phyloP scores from a whole-genome alignment of 2,888 invertebrate species.

The Ochropleura plecta region DNA sequence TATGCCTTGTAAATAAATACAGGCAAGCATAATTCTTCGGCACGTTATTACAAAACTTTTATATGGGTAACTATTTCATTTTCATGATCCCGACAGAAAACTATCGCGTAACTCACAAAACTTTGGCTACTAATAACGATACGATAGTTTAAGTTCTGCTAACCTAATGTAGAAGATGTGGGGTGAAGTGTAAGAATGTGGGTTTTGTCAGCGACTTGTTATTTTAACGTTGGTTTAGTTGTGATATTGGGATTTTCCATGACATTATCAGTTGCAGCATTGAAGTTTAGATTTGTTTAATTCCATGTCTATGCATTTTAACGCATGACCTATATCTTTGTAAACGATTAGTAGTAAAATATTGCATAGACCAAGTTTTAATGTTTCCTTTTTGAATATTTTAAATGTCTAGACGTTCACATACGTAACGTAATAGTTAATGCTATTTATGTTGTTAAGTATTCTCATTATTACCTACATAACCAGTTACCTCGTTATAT shows the following conservation, averaged over 20 bases:
- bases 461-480: slow-evolving; percentile 2
- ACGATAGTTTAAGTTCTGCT: neutral
- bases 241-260: no score
- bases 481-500: slow-evolving; percentile 39
- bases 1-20: slow-evolving; percentile 20
- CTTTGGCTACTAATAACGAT: slow-evolving; percentile 12
- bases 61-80: slow-evolving; percentile 34
- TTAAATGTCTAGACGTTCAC: slow-evolving; percentile 37
- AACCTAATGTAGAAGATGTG: neutral
- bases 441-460: slow-evolving; percentile 10
- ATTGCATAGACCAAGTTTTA: neutral
- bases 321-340: neutral
- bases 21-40: slow-evolving; percentile 3
- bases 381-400: slow-evolving; percentile 28
- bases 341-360: neutral
- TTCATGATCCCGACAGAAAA: slow-evolving; percentile 44
- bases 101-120: slow-evolving; percentile 14
- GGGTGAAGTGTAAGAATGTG: neutral
- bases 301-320: no score
- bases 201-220: no score
- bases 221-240: no score
- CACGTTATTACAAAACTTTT: slow-evolving; percentile 49
- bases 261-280: no score
- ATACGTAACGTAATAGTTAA: slow-evolving; percentile 15
- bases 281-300: no score